Base-by-base conservation (phyloP, 2,888 invertebrate genomes). In the Zygothrica quintamaculata region DNA sequence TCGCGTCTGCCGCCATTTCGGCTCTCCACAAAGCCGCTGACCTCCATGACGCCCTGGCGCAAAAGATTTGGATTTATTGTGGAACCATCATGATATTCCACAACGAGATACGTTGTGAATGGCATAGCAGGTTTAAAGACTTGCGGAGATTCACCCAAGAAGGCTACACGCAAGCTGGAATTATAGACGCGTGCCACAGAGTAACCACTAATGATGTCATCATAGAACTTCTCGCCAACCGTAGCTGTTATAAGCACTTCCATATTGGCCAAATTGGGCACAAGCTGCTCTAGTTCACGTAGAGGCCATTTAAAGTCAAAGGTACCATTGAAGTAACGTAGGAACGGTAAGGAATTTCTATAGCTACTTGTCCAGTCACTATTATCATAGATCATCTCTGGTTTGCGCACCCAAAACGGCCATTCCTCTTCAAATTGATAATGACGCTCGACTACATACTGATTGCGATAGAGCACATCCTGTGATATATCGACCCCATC, bases 41-140 rank as follows among this genome's bases (percentile, higher is more conserved):
- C 93, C 75, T 94, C 93, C 92, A 97, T 93, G 0, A 93, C 89
- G 40, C 96, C 94, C 44, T 93, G 92, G 0, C 90, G 88, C 34
- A 97, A 91, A 55, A 94, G 93, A 84, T 94, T 92, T 1, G 90
- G 77, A 15, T 95, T 92, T 15, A 98, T 91, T 0, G 94, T 94
- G 0, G 98, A 97, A 1, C 97, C 96, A 90, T 99, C 98, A 89
- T 97, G 96, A 91, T 96, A 97, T 1, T 97, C 96, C 0, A 97
- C 96, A 7, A 96, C 95, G 88, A 98, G 92, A 94, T 97, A 97
- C 43, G 95, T 93, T 66, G 95, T 95, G 84, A 97, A 95, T 0
- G 98, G 97, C 96, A 98, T 98, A 6, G 96, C 93, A 0, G 99
- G 98, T 90, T 98, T 99, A 92, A 98, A 98, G 11, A 99, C 95